Base-by-base conservation (phyloP, 1,140 invertebrate species). In the Drosophila triauraria region DNA sequence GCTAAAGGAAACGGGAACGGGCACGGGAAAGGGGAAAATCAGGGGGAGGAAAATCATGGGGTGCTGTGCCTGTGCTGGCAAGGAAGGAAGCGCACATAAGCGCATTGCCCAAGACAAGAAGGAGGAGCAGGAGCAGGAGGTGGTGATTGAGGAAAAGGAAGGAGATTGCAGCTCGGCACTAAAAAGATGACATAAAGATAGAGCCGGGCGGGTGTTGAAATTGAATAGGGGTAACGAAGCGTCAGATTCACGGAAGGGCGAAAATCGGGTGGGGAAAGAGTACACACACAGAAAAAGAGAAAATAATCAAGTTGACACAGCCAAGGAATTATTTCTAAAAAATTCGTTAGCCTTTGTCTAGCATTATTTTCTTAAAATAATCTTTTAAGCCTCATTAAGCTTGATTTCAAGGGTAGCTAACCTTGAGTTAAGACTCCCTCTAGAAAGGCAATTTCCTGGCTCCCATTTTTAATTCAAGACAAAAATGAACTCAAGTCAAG, bases 131-230 rank as follows among this genome's bases (percentile, higher is more conserved):
- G 9, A 30, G 27, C 27, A 30, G 27, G 27, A 30, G 15, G 20
- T 3, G n/a, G 32, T 44, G 76, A 72, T 57, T 43, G 48, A 51
- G 80, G 51, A 43, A 68, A 58, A 17, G 56, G 80, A 67, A 50
- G 68, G 68, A 78, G 75, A 57, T 70, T 72, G 84, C 82, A 80
- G 82, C 56, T 47, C 38, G 57, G 58, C 80, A 87, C 76, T 88
- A 80, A 88, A 88, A 88, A 88, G 84, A 84, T 84, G 85, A 88
- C 77, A 88, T 90, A 75, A 84, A 88, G 74, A 80, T 80, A 80
- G 80, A 81, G 74, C 23, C 77, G 78, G 70, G 84, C 72, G 85
- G 85, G 84, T 84, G 85, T 64, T 84, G 74, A 87, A 87, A 87
- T 87, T 87, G 84, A 87, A 88, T 84, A 80, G 82, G 78, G 82